Percentiles rank a stretch among this genome's conserved stretches.
These are phyloP conservation scores for Neodiprion fabricii DNA, from an alignment of 1,140 invertebrate genomes.

Conservation along the genomic window DNA sequence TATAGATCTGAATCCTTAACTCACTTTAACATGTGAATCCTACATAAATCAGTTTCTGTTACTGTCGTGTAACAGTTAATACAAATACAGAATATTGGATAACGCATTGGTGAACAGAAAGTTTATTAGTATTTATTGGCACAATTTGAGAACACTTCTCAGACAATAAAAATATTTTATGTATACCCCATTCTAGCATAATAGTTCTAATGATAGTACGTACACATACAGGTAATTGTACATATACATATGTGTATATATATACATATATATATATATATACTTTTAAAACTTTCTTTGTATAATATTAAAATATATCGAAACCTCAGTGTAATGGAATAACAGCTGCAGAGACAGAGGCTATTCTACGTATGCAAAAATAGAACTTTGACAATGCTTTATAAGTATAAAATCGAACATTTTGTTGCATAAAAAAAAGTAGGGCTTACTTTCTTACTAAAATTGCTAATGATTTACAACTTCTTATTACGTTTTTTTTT, in stretches of 20 bases:
- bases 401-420: not conserved
- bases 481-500: not conserved
- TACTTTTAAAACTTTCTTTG: not conserved
- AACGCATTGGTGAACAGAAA: conserved; percentile 40
- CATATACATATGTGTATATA: not conserved
- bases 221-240: not conserved
- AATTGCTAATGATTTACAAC: too few relatives aligned
- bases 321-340: not conserved
- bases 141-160: conserved; percentile 47
- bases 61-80: too few relatives aligned
- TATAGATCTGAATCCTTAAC: too few relatives aligned
- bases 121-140: conserved; percentile 53
- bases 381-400: conserved; percentile 2
- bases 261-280: not conserved
- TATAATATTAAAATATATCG: conserved; percentile 2
- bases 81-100: conserved; percentile 3
- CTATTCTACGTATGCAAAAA: conserved; percentile 19
- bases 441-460: not conserved
- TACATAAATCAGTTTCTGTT: too few relatives aligned
- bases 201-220: not conserved
- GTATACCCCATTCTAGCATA: not conserved
- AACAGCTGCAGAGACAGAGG: not conserved
- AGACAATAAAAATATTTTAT: conserved; percentile 46
- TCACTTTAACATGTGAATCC: too few relatives aligned
- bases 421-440: not conserved